Evolutionary conservation across 2,113 vertebrate genomes (phyloP).

Genomic region (Brachypodius melanocephalos): DNA sequence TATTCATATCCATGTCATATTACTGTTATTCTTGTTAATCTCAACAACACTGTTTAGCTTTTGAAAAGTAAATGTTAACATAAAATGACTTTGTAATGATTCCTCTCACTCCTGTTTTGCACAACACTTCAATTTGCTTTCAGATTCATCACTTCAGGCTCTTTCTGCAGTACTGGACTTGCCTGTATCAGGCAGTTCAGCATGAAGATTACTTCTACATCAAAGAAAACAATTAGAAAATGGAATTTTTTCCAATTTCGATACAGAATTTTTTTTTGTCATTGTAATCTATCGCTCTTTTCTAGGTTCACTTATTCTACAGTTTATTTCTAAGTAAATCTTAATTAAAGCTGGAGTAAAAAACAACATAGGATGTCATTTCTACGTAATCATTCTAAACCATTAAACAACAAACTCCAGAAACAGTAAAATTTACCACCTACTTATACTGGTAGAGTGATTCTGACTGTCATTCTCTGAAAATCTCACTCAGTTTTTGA

Average conservation of each 20-base stretch:
- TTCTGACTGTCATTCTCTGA: neutral
- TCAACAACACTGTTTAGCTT: constrained; percentile 77
- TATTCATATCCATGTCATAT: constrained; percentile 74
- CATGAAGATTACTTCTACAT: neutral
- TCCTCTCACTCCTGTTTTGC: constrained; percentile 71
- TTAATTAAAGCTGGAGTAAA: neutral
- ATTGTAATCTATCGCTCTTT: neutral
- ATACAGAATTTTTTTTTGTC: neutral
- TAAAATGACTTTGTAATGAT: constrained; percentile 77
- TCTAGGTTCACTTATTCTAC: neutral
- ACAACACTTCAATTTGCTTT: constrained; percentile 59
- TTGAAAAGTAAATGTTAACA: constrained; percentile 80
- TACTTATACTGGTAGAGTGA: neutral
- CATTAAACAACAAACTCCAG: neutral
- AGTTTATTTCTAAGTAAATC: neutral
- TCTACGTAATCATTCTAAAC: neutral
- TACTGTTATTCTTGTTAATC: constrained; percentile 78
- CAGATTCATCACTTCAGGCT: constrained; percentile 60
- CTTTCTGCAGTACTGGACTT: neutral
- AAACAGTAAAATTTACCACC: neutral
- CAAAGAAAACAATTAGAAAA: neutral
- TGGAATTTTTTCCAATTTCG: neutral
- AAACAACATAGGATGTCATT: neutral
- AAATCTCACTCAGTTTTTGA: neutral
- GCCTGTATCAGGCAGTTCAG: neutral